A percentile compares a stretch with the other conserved stretches of the same genome.
Conservation (phyloP, 92 coral and sea anemone species). For the Virgularia gustaviana region DNA sequence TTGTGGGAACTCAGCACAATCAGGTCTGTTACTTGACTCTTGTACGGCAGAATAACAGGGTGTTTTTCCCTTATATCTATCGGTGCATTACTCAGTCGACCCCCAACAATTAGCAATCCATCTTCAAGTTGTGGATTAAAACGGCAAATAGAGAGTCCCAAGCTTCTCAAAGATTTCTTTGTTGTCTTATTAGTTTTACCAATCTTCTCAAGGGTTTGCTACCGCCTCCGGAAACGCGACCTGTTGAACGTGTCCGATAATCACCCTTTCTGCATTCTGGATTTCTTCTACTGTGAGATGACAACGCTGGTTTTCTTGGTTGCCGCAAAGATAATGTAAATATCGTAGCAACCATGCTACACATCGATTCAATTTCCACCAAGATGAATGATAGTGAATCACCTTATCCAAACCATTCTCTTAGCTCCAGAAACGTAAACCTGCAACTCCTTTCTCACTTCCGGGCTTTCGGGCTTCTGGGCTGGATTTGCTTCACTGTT, state of each 20-base stretch:
- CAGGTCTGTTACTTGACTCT: slow-evolving; percentile 42
- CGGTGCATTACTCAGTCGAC: slow-evolving; percentile 35
- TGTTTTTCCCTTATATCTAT: slow-evolving; percentile 21
- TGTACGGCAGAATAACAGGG: slow-evolving; percentile 40
- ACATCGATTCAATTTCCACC: slow-evolving; percentile 34
- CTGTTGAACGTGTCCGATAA: slow-evolving; percentile 40
- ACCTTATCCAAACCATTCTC: slow-evolving; percentile 1
- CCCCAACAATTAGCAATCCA: slow-evolving; percentile 42
- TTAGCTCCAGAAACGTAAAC: slow-evolving; percentile 3
- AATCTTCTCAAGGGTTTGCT: background rate
- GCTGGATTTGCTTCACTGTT: slow-evolving; percentile 53
- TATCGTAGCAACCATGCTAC: slow-evolving; percentile 30
- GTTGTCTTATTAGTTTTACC: background rate
- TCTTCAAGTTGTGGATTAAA: slow-evolving; percentile 30
- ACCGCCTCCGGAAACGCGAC: slow-evolving; percentile 26
- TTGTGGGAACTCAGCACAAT: slow-evolving; percentile 30
- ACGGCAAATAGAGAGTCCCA: background rate
- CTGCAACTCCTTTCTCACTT: slow-evolving; percentile 25
- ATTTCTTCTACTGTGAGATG: slow-evolving; percentile 38
- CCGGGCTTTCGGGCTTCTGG: slow-evolving; percentile 19
- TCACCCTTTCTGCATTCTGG: slow-evolving; percentile 33
- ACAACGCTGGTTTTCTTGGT: no score
- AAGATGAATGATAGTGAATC: slow-evolving; percentile 13
- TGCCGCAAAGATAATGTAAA: slow-evolving; percentile 7
- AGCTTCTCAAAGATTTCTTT: background rate